Conservation (phyloP, 2,797 vertebrate species). For the Acanthopagrus latus region DNA sequence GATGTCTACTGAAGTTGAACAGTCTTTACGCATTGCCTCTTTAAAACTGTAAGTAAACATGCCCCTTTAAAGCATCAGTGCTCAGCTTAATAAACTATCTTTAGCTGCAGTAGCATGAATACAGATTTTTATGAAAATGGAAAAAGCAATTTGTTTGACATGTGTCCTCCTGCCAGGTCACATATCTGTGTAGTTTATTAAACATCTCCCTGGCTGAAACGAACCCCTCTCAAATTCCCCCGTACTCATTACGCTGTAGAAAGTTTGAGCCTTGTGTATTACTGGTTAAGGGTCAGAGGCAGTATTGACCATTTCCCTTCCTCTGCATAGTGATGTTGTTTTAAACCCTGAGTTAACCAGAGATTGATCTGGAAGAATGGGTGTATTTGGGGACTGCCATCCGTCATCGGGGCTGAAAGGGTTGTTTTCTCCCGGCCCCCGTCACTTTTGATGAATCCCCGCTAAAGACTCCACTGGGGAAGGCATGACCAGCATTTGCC, state of each 20-base stretch:
- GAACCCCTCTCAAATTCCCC: slow-evolving; percentile 60
- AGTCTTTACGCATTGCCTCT: too few relatives aligned
- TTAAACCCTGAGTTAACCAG: slow-evolving; percentile 83
- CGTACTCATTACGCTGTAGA: slow-evolving; percentile 54
- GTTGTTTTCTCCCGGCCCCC: slow-evolving; percentile 77
- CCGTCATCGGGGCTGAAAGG: slow-evolving; percentile 74
- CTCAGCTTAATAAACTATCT: slow-evolving; percentile 18
- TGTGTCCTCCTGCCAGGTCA: slow-evolving; percentile 45
- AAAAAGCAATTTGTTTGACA: slow-evolving; percentile 59
- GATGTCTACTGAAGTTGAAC: too few relatives aligned
- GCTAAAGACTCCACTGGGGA: slow-evolving; percentile 76
- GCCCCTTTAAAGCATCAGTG: slow-evolving; percentile 17
- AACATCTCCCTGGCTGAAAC: slow-evolving; percentile 49
- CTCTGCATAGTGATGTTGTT: slow-evolving; percentile 79
- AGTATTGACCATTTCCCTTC: slow-evolving; percentile 80
- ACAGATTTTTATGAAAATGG: slow-evolving; percentile 61
- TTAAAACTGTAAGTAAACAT: too few relatives aligned
- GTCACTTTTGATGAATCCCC: slow-evolving; percentile 82
- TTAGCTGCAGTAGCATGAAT: slow-evolving; percentile 37
- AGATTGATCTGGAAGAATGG: slow-evolving; percentile 79
- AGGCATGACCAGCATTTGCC: slow-evolving; percentile 72
- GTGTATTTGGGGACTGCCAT: slow-evolving; percentile 77
- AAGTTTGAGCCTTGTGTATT: slow-evolving; percentile 59
- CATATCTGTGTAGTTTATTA: slow-evolving; percentile 64
- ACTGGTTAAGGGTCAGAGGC: slow-evolving; percentile 76